Conservation (phyloP, 2,888 invertebrate genomes). For the Mythimna albipuncta region DNA sequence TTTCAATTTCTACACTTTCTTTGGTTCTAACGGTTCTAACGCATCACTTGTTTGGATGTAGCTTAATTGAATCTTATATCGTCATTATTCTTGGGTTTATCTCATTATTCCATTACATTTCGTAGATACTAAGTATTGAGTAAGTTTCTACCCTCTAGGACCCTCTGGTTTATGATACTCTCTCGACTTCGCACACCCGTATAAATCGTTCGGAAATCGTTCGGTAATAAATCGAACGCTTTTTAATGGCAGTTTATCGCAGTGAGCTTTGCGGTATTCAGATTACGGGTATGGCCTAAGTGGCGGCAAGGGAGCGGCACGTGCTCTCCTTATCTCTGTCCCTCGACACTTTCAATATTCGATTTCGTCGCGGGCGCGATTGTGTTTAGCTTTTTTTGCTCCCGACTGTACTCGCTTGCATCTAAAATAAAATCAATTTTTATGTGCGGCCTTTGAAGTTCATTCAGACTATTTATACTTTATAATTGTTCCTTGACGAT, state of each 20-base stretch:
- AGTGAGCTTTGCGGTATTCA: conserved; percentile 90
- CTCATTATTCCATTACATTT: conserved; percentile 50
- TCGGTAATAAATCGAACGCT: conserved; percentile 90
- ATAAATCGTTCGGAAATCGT: conserved; percentile 88
- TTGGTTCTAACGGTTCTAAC: conserved; percentile 1
- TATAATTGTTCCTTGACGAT: conserved; percentile 51
- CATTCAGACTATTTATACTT: conserved; percentile 66
- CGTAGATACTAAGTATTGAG: conserved; percentile 46
- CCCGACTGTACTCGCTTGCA: conserved; percentile 65
- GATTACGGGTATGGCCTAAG: conserved; percentile 87
- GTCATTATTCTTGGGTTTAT: conserved; percentile 32
- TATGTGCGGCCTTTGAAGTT: conserved; percentile 67
- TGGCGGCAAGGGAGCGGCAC: conserved; percentile 88
- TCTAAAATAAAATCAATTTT: conserved; percentile 70
- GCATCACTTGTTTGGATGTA: background rate
- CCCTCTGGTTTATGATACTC: conserved; percentile 63
- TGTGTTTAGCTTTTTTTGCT: conserved; percentile 73
- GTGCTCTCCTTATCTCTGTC: conserved; percentile 88
- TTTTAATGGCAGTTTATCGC: conserved; percentile 90
- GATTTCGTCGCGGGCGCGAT: conserved; percentile 83
- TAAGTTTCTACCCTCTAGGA: conserved; percentile 57
- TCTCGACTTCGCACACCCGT: conserved; percentile 65
- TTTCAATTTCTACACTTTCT: background rate
- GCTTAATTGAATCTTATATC: conserved; percentile 8
- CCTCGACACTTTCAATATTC: conserved; percentile 90